Conservation (phyloP, 2,113 vertebrate species). For the Ivindomyrus marchei region DNA sequence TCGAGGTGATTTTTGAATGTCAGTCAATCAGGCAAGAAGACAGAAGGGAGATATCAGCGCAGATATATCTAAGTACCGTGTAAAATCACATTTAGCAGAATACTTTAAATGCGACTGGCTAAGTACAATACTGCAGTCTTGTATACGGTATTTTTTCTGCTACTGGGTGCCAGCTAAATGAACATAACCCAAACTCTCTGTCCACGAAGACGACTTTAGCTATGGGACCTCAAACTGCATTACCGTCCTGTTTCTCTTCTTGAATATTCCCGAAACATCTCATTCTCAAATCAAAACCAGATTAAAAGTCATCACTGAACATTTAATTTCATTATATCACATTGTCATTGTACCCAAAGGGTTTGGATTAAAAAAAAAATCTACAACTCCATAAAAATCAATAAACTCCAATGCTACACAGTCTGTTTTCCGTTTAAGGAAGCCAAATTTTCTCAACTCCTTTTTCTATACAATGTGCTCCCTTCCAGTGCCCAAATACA, state of each 20-base stretch:
- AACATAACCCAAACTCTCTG: neutral
- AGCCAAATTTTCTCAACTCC: neutral
- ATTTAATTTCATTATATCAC: neutral
- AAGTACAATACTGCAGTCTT: neutral
- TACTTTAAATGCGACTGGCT: neutral
- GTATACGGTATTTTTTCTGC: neutral
- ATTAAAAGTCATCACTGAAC: neutral
- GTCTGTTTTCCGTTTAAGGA: neutral
- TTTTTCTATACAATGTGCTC: neutral
- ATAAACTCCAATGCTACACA: neutral
- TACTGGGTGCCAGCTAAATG: neutral
- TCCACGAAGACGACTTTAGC: neutral
- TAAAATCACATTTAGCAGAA: neutral
- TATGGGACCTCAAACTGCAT: neutral
- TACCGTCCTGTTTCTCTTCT: neutral
- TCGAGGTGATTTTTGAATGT: neutral
- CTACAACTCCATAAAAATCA: neutral
- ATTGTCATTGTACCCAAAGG: neutral
- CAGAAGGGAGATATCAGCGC: neutral
- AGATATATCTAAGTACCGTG: neutral
- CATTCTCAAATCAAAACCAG: neutral
- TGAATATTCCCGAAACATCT: neutral
- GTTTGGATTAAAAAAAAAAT: neutral
- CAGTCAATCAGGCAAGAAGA: neutral
- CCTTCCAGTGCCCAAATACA: neutral